phyloP scores from a whole-genome alignment of 2,888 invertebrate species.

The Cerceris rybyensis region DNA sequence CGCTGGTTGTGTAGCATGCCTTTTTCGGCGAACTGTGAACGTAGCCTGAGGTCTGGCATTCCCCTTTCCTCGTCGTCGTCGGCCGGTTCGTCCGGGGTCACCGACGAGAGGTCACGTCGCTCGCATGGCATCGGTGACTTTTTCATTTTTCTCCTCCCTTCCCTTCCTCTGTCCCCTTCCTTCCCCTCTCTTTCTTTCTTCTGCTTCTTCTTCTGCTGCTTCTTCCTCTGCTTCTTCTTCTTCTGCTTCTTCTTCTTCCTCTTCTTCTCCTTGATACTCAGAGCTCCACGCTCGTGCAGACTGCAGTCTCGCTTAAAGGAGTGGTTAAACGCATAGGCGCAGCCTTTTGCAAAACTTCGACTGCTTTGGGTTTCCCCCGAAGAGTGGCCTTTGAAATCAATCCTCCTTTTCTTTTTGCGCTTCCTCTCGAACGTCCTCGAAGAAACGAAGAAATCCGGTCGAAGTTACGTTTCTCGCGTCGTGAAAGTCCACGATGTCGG shows the following conservation, averaged over 20 bases:
- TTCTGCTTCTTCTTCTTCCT: constrained; percentile 15
- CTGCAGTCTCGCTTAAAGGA: constrained; percentile 53
- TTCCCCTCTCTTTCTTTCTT: constrained; percentile 5
- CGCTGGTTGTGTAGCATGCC: constrained; percentile 65
- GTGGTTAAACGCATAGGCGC: constrained; percentile 51
- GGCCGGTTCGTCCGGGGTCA: constrained; percentile 72
- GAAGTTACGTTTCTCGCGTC: not conserved
- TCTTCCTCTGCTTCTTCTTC: constrained; percentile 5
- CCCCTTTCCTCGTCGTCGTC: constrained; percentile 60
- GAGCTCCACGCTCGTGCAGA: constrained; percentile 37
- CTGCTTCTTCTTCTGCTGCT: constrained; percentile 14
- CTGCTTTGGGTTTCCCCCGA: not conserved
- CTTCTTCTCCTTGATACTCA: constrained; percentile 41
- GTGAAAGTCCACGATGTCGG: too few species aligned
- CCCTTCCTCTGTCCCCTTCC: constrained; percentile 8
- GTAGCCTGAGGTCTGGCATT: constrained; percentile 64
- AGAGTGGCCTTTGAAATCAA: not conserved
- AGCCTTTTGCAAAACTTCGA: constrained; percentile 30
- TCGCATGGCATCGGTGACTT: constrained; percentile 72
- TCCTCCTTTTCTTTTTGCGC: not conserved
- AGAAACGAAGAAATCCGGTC: not conserved
- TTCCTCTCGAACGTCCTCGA: not conserved
- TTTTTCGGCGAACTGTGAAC: constrained; percentile 68
- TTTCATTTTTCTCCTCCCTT: constrained; percentile 63
- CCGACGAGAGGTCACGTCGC: constrained; percentile 72